Evolutionary conservation across 2,888 invertebrate genomes (phyloP), one percentile per base, ranked within the genome.

Genomic region (Aquatica leii): DNA sequence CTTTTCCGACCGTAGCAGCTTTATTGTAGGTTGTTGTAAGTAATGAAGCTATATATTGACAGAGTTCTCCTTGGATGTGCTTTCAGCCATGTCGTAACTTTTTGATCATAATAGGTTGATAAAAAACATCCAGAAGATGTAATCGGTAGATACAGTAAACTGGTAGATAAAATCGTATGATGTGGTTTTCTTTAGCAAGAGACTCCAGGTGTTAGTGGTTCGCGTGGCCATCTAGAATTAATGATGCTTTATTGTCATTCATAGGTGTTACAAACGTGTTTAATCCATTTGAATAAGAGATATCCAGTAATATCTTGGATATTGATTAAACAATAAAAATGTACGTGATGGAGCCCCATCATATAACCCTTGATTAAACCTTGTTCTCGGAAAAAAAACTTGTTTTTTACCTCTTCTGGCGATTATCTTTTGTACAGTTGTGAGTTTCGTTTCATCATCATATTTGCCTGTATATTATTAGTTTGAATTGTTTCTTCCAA

Each of bases 391-490:
- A 24, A 24, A 24, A 24, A 24, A 37, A 37, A 3, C 9, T 37
- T 9, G 2, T 37, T 11, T 24, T 37, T 31, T 31, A 31, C 31
- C 31, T 6, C 37, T 37, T 11, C 9, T 37, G 37, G 11, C 11
- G 37, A 37, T 37, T n/a, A 37, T 37, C 9, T 37, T 37, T 11
- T 37, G 37, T 37, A 37, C 37, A 37, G 37, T 37, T 37, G 37
- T 37, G 37, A 37, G 37, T 37, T 37, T 37, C 2, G 37, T 24
- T 37, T 37, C 2, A 24, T 4, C 2, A 24, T 24, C 24, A 24
- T 24, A 6, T 24, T 24, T 24, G 24, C 6, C 6, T 24, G 24
- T 24, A 24, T n/a, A n/a, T 31, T 31, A 31, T 31, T 37, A 2
- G 37, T 37, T 37, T 37, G 12, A 37, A 37, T 12, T 37, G 37